Percentiles rank a stretch among this genome's conserved stretches.
Conservation (phyloP, 2,888 invertebrate species). For the Lacanobia wlatinum region DNA sequence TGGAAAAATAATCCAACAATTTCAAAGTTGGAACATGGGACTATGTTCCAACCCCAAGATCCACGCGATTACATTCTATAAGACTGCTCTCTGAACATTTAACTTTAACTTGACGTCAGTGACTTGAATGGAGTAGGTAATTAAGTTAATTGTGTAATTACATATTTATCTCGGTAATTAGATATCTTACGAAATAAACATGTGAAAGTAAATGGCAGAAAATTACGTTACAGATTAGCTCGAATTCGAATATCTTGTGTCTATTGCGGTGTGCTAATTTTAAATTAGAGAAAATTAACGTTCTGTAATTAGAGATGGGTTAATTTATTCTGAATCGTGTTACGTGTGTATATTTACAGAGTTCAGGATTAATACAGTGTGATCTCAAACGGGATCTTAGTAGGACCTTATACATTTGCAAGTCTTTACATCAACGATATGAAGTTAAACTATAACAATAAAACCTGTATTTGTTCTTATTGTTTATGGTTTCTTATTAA, state of each 20-base stretch:
- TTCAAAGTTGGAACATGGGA: slow-evolving; percentile 62
- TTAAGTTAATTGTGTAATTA: slow-evolving; percentile 51
- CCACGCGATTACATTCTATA: slow-evolving; percentile 41
- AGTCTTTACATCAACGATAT: background rate
- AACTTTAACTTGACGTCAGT: slow-evolving; percentile 26
- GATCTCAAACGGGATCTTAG: slow-evolving; percentile 3
- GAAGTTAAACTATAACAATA: background rate
- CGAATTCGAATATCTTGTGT: slow-evolving; percentile 35
- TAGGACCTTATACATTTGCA: background rate
- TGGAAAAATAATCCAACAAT: slow-evolving; percentile 76
- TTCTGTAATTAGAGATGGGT: slow-evolving; percentile 28
- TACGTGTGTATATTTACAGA: slow-evolving; percentile 12
- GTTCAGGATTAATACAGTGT: slow-evolving; percentile 7
- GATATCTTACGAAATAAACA: slow-evolving; percentile 29
- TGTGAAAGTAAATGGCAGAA: slow-evolving; percentile 37
- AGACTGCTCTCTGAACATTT: slow-evolving; percentile 39
- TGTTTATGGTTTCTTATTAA: background rate
- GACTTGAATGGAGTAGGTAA: slow-evolving; percentile 42
- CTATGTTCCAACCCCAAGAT: slow-evolving; percentile 53
- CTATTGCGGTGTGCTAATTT: slow-evolving; percentile 35
- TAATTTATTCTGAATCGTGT: slow-evolving; percentile 40
- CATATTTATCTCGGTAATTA: slow-evolving; percentile 37
- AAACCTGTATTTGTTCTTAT: background rate
- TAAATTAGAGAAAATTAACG: slow-evolving; percentile 34
- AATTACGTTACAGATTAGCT: slow-evolving; percentile 39